phyloP scores from a whole-genome alignment of 2,797 vertebrate species.

The Micrastur ruficollis region DNA sequence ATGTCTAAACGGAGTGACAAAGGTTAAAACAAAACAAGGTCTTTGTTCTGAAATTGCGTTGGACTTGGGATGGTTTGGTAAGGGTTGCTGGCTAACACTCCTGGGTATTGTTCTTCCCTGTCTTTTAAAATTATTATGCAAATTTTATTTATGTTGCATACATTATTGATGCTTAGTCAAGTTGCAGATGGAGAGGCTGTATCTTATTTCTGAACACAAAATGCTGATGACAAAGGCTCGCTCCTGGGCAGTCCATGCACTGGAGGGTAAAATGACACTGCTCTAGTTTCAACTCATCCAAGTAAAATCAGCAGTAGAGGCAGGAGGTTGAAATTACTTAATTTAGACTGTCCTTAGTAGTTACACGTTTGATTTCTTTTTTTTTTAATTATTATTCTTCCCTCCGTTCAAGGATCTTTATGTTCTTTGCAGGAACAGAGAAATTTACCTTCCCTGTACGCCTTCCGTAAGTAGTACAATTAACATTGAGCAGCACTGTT shows the following conservation, averaged over 20 bases:
- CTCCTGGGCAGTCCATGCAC: not conserved
- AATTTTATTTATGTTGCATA: not conserved
- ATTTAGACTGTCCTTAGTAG: not conserved
- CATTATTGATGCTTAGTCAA: slow-evolving; percentile 13
- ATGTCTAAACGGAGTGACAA: not conserved
- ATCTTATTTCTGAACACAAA: slow-evolving; percentile 22
- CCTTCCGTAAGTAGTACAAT: not conserved
- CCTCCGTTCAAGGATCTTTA: not conserved
- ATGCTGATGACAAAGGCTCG: not conserved
- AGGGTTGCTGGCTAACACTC: not conserved
- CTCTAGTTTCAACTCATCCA: not conserved
- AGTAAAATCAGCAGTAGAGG: not conserved
- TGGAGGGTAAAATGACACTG: not conserved
- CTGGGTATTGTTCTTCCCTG: not conserved
- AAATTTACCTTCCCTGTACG: not conserved
- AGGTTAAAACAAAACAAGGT: not conserved
- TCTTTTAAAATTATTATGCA: not conserved
- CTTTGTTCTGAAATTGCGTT: not conserved
- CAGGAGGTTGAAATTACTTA: not conserved
- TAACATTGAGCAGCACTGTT: not conserved
- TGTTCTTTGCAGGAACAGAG: not conserved
- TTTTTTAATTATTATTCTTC: not conserved
- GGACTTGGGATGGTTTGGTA: not conserved
- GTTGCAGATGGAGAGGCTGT: not conserved
- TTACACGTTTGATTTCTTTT: not conserved